Evolutionary conservation across 1,140 invertebrate genomes (phyloP).

Genomic region (Trichonephila clavata): DNA sequence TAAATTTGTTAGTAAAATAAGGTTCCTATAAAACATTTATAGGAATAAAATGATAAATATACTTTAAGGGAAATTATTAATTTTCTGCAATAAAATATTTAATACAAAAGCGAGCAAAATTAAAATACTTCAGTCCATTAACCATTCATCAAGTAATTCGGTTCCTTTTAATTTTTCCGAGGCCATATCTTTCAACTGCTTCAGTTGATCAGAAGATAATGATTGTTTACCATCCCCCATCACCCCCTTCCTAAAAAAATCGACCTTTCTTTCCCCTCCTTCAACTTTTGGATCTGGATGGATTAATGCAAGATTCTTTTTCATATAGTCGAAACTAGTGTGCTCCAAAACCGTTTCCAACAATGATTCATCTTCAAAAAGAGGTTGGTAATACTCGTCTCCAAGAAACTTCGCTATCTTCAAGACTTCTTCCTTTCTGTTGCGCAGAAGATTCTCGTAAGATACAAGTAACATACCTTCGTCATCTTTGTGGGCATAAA

Average conservation of each 20-base stretch:
- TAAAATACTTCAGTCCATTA: background rate
- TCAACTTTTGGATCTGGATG: background rate
- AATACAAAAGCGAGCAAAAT: no score
- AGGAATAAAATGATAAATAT: no score
- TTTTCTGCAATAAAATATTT: no score
- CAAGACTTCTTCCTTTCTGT: slow-evolving; percentile 33
- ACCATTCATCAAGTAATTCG: slow-evolving; percentile 3
- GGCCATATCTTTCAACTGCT: background rate
- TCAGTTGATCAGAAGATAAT: background rate
- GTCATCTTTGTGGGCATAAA: slow-evolving; percentile 76
- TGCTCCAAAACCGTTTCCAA: slow-evolving; percentile 50
- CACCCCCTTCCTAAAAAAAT: slow-evolving; percentile 63
- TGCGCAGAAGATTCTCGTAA: slow-evolving; percentile 78
- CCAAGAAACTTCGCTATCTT: slow-evolving; percentile 80
- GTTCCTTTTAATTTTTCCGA: slow-evolving; percentile 2
- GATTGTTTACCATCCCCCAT: slow-evolving; percentile 56
- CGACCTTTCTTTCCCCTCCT: background rate
- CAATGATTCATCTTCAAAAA: background rate
- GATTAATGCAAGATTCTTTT: background rate
- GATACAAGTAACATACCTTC: slow-evolving; percentile 78
- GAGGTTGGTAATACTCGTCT: slow-evolving; percentile 56
- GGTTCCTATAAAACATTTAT: no score
- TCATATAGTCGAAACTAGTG: slow-evolving; percentile 67
- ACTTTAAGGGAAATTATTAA: no score
- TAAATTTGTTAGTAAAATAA: no score